Evolutionary conservation across 2,113 vertebrate species (phyloP).

Genomic region (Calyptomena viridis): DNA sequence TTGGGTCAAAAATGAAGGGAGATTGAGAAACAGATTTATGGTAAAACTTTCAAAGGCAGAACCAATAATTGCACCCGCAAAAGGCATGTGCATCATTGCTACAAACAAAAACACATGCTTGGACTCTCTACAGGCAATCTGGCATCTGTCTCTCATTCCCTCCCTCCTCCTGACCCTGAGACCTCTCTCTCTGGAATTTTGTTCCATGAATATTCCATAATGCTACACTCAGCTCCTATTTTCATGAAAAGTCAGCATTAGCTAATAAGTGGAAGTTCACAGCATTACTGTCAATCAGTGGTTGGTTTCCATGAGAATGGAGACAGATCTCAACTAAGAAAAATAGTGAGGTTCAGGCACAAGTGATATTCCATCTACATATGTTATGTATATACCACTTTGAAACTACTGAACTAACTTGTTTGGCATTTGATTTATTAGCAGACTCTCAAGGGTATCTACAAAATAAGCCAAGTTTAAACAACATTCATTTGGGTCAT

Average conservation of each 20-base stretch:
- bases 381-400: constrained; percentile 3
- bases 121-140: constrained; percentile 66
- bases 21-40: constrained; percentile 63
- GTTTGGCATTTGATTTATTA: constrained; percentile 28
- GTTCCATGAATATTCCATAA: constrained; percentile 64
- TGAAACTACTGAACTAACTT: constrained; percentile 20
- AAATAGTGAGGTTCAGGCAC: constrained; percentile 17
- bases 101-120: constrained; percentile 69
- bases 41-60: constrained; percentile 66
- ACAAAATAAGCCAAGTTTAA: constrained; percentile 33
- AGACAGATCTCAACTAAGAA: constrained; percentile 38
- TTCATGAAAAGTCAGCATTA: constrained; percentile 54
- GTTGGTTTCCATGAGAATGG: constrained; percentile 57
- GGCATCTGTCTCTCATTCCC: constrained; percentile 58
- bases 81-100: constrained; percentile 63
- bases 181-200: constrained; percentile 62
- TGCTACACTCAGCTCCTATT: not conserved
- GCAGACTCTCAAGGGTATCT: constrained; percentile 33
- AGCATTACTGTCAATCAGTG: constrained; percentile 61
- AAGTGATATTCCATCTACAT: constrained; percentile 8
- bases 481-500: constrained; percentile 17
- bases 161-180: constrained; percentile 60
- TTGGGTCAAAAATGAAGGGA: constrained; percentile 60
- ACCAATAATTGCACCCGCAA: constrained; percentile 58
- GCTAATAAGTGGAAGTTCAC: constrained; percentile 55